These are phyloP conservation scores for Conchocele bisecta DNA, from an alignment of 2,888 invertebrate genomes.

Conservation along the genomic window DNA sequence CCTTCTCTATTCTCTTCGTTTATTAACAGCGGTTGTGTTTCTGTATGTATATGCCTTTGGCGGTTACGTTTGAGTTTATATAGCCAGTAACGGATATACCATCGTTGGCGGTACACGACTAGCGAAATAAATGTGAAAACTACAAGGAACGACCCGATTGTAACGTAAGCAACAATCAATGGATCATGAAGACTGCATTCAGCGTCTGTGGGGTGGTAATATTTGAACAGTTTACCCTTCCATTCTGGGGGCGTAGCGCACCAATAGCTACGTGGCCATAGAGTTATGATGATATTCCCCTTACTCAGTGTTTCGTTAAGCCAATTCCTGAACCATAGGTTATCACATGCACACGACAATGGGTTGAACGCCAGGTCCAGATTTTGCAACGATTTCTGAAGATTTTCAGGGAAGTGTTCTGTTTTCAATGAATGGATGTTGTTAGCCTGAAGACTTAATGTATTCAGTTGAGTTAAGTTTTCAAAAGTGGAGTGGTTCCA, in stretches of 20 bases:
- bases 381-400: background rate
- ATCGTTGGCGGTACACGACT: background rate
- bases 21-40: background rate
- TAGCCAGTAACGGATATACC: slow-evolving; percentile 5
- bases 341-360: slow-evolving; percentile 19
- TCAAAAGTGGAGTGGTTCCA: background rate
- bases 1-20: no score
- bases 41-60: background rate
- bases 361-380: slow-evolving; percentile 16
- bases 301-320: no score
- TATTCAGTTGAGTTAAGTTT: background rate
- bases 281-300: background rate
- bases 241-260: background rate
- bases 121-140: background rate
- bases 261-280: background rate
- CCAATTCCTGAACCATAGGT: slow-evolving; percentile 28
- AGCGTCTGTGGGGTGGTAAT: background rate
- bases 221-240: background rate
- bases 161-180: background rate
- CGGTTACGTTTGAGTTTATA: background rate
- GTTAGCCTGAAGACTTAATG: background rate
- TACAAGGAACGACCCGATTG: background rate
- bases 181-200: background rate
- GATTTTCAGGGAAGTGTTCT: background rate
- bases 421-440: background rate